phyloP scores from a whole-genome alignment of 37 sponge, comb jelly and placozoan genomes.

The Crambe crambe region DNA sequence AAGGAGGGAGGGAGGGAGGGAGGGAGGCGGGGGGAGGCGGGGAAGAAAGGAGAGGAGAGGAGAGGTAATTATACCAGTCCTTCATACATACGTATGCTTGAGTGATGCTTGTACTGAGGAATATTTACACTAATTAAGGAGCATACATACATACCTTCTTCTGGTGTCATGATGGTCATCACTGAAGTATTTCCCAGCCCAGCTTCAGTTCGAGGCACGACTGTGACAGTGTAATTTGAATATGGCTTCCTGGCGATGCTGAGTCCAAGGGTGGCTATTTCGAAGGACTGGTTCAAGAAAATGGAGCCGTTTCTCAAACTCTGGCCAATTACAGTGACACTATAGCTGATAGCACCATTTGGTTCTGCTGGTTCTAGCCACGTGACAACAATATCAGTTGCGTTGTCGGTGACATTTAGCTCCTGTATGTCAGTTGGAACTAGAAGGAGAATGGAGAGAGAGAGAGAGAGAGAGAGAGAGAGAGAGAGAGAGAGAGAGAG shows the following conservation, averaged over 20 bases:
- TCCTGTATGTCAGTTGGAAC: slow-evolving; percentile 18
- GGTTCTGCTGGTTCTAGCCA: slow-evolving; percentile 21
- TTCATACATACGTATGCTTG: too few species aligned
- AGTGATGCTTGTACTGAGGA: too few species aligned
- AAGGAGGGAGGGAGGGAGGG: too few species aligned
- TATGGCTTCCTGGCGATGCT: neutral
- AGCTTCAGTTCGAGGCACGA: slow-evolving; percentile 7
- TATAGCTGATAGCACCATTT: slow-evolving; percentile 27
- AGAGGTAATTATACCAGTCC: too few species aligned
- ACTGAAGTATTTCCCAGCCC: neutral
- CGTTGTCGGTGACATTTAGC: neutral
- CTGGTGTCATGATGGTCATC: neutral
- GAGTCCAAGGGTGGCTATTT: neutral
- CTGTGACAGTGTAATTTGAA: neutral
- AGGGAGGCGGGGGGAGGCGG: too few species aligned
- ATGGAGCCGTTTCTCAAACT: neutral
- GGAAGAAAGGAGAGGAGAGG: too few species aligned
- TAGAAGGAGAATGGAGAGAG: slow-evolving; percentile 28
- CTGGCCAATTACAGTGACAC: neutral
- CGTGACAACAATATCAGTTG: neutral
- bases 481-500: slow-evolving; percentile 43
- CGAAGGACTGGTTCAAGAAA: neutral
- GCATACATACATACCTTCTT: too few species aligned
- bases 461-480: slow-evolving; percentile 19
- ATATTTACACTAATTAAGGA: too few species aligned